Evolutionary conservation across 2,113 vertebrate species (phyloP).

Genomic region (Tragulus kanchil): DNA sequence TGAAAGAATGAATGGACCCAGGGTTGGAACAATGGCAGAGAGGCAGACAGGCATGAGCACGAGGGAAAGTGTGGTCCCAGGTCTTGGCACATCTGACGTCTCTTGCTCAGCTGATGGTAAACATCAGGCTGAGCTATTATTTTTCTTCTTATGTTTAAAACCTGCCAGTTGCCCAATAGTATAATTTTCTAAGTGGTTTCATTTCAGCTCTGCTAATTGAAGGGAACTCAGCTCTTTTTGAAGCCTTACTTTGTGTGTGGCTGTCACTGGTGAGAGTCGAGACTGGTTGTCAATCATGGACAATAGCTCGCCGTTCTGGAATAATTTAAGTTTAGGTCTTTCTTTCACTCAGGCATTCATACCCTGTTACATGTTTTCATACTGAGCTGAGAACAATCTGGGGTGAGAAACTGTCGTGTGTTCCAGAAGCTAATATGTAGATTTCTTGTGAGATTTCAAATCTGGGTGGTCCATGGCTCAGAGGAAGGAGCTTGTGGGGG

Average conservation of each 20-base stretch:
- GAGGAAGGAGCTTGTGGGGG: neutral
- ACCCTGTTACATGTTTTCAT: conserved; percentile 81
- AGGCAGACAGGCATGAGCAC: neutral
- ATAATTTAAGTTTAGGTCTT: conserved; percentile 83
- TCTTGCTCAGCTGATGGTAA: conserved; percentile 46
- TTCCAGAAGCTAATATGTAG: conserved; percentile 66
- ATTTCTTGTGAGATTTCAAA: conserved; percentile 56
- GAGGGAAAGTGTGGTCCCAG: neutral
- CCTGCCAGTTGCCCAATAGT: conserved; percentile 78
- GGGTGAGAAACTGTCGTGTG: conserved; percentile 77
- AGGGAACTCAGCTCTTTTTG: conserved; percentile 68
- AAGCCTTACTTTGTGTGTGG: conserved; percentile 78
- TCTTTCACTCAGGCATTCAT: conserved; percentile 84
- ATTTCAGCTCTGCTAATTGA: conserved; percentile 80
- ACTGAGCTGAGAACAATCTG: conserved; percentile 82
- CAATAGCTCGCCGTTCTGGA: conserved; percentile 77
- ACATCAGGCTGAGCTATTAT: conserved; percentile 70
- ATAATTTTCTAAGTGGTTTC: conserved; percentile 75
- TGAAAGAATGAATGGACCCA: neutral
- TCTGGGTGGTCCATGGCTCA: neutral
- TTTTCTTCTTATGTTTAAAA: conserved; percentile 84
- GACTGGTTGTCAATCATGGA: conserved; percentile 82
- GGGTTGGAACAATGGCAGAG: neutral
- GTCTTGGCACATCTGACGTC: neutral
- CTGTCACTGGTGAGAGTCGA: conserved; percentile 78